These are phyloP conservation scores for Potamarius usumacintae DNA, from an alignment of 2,113 vertebrate species.

Conservation along the genomic window DNA sequence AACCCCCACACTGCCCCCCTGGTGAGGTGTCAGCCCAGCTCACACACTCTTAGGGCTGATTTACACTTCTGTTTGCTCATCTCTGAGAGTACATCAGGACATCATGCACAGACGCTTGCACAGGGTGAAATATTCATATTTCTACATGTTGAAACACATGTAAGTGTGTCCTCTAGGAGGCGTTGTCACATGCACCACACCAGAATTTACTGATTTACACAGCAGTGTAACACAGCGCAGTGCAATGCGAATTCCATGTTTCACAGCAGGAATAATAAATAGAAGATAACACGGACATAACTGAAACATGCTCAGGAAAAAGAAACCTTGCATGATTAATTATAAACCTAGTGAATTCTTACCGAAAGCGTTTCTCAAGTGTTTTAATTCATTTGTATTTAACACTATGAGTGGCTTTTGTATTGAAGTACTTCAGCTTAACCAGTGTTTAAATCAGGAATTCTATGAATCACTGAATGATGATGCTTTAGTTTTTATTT, in stretches of 20 bases:
- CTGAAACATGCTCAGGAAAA: not conserved
- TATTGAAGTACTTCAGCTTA: not conserved
- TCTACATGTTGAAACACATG: too few relatives aligned
- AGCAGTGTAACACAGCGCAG: not conserved
- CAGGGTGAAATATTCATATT: not conserved
- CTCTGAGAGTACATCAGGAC: not conserved
- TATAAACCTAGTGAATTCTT: too few relatives aligned
- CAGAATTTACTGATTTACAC: not conserved
- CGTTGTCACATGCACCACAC: not conserved
- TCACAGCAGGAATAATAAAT: not conserved
- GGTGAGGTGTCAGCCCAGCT: slow-evolving; percentile 8
- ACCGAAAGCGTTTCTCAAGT: too few relatives aligned
- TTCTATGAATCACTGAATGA: not conserved
- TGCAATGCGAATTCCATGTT: not conserved
- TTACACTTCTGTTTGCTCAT: not conserved
- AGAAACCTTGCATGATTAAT: too few relatives aligned
- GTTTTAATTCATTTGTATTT: too few relatives aligned
- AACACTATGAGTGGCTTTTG: too few relatives aligned
- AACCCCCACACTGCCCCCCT: not conserved
- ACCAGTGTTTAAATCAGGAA: not conserved
- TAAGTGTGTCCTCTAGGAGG: not conserved
- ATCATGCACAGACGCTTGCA: not conserved
- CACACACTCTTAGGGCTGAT: not conserved
- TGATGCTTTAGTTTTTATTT: not conserved
- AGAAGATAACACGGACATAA: not conserved